phyloP scores from a whole-genome alignment of 2,888 invertebrate species.

The Amblyjoppa fuscipennis region DNA sequence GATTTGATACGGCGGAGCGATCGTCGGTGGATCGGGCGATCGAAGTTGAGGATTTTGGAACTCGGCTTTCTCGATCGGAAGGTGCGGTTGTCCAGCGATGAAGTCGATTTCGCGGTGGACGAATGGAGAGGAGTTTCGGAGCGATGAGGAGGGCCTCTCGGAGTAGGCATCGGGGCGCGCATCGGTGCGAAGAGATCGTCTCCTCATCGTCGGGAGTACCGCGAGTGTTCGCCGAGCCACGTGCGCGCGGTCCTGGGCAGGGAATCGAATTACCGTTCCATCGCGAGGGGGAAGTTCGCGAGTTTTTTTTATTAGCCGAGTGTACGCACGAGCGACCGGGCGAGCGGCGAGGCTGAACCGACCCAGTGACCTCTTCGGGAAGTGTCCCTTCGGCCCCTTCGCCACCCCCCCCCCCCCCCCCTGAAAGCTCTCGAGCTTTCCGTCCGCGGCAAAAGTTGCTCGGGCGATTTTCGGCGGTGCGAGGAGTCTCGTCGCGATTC shows the following conservation, averaged over 20 bases:
- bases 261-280: background rate
- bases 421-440: slow-evolving; percentile 1
- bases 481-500: slow-evolving; percentile 8
- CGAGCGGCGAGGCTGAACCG: slow-evolving; percentile 21
- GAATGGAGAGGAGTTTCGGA: slow-evolving; percentile 3
- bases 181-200: slow-evolving; percentile 32
- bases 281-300: slow-evolving; percentile 7
- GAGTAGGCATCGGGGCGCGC: slow-evolving; percentile 32
- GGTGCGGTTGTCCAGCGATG: slow-evolving; percentile 2
- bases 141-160: slow-evolving; percentile 31
- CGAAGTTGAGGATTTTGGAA: background rate
- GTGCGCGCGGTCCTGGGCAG: slow-evolving; percentile 11
- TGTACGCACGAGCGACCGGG: no score
- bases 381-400: slow-evolving; percentile 3
- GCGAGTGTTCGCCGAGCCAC: slow-evolving; percentile 50
- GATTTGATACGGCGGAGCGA: background rate
- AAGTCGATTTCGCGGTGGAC: background rate
- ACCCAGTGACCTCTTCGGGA: slow-evolving; percentile 42
- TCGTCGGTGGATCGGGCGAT: background rate
- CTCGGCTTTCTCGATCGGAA: slow-evolving; percentile 14
- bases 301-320: background rate
- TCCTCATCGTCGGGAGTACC: slow-evolving; percentile 33
- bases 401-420: background rate
- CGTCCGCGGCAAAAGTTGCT: slow-evolving; percentile 1
- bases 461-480: background rate